These are phyloP conservation scores for Yponomeuta cagnagella DNA, from an alignment of 2,888 invertebrate species.

Conservation along the genomic window DNA sequence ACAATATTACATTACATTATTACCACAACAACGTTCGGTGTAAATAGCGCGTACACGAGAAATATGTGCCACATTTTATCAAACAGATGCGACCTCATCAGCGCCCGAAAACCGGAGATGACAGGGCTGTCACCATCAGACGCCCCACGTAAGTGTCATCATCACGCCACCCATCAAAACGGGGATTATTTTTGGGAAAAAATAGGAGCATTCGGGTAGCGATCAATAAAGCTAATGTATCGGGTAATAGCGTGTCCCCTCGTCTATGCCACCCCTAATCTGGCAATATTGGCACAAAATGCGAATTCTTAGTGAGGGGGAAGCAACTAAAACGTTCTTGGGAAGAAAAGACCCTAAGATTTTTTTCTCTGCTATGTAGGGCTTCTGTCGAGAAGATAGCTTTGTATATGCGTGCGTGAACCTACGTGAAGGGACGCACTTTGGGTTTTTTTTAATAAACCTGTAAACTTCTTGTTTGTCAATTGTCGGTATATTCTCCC, in stretches of 20 bases:
- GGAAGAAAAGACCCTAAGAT: neutral
- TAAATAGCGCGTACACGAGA: no score
- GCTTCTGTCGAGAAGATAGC: neutral
- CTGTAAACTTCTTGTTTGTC: no score
- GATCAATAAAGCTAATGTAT: constrained; percentile 29
- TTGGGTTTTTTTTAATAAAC: no score
- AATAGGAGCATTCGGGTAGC: constrained; percentile 15
- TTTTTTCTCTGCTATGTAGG: neutral
- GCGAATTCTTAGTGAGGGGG: constrained; percentile 7
- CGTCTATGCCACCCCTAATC: constrained; percentile 1
- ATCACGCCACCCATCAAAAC: neutral
- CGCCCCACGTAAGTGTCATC: neutral
- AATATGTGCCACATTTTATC: neutral
- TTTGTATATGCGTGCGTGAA: neutral
- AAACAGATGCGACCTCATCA: neutral
- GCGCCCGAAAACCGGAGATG: neutral
- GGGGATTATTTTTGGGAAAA: neutral
- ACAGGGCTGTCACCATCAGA: neutral
- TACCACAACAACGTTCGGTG: no score
- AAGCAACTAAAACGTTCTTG: neutral
- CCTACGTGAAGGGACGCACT: no score
- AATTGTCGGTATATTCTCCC: no score
- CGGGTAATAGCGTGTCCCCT: constrained; percentile 23
- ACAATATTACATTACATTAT: no score
- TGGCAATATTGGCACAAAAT: constrained; percentile 13